These are phyloP conservation scores for Fregata magnificens DNA, from an alignment of 2,113 vertebrate species.

Conservation along the genomic window DNA sequence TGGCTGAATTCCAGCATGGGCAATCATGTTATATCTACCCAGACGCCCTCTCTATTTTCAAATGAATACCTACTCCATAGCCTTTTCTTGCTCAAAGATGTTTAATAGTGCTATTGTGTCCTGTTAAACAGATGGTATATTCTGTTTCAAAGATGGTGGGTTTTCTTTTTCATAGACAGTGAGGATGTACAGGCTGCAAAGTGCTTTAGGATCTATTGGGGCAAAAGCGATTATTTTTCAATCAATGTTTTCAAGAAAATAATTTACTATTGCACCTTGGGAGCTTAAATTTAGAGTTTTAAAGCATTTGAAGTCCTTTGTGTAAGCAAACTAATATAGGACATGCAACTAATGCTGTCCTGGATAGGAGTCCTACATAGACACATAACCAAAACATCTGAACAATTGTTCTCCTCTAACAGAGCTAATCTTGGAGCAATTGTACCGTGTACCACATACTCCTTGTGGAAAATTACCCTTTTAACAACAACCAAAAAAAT, in stretches of 20 bases:
- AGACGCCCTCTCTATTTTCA: neutral
- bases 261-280: neutral
- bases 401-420: slow-evolving; percentile 1
- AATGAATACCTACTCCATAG: neutral
- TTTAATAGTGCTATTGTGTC: neutral
- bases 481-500: neutral
- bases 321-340: neutral
- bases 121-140: neutral
- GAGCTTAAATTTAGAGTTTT: neutral
- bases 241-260: neutral
- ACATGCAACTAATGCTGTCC: neutral
- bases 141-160: neutral
- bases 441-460: neutral
- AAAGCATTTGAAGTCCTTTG: neutral
- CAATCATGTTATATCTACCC: neutral
- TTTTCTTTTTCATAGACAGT: neutral
- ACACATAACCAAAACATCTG: neutral
- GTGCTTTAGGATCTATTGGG: neutral
- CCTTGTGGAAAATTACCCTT: slow-evolving; percentile 21
- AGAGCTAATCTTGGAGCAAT: slow-evolving; percentile 33
- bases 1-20: neutral
- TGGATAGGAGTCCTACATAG: neutral
- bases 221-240: neutral
- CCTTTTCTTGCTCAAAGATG: neutral
- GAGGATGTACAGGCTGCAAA: neutral